Evolutionary conservation across 2,797 vertebrate genomes (phyloP), one percentile per base, ranked within the genome.

Genomic region (Lithobates pipiens): DNA sequence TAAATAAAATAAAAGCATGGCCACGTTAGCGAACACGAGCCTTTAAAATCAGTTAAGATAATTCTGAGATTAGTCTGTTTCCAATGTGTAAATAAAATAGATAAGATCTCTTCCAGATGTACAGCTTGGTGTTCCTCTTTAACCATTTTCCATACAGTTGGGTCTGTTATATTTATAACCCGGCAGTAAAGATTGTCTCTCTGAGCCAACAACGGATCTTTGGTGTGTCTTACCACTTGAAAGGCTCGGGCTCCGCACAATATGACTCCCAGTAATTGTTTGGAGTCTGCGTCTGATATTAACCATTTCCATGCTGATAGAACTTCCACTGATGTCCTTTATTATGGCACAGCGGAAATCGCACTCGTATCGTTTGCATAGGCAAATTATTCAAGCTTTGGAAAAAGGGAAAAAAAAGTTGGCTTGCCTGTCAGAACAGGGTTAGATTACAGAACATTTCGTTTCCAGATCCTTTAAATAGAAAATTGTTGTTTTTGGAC

Each of bases 91-190:
- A 13, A 57, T 57, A 13, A 21, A 57, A 18, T 21, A 23, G 44
- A 61, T 61, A 8, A 2, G 54, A 61, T 61, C 21, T 61, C 54
- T 18, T 54, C 21, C 54, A 23, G 54, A 61, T 23, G 21, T 23
- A 23, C 7, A 4, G 21, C 54, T 2, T 21, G 23, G 54, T 46
- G 10, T 61, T 61, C 21, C 8, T 61, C 8, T n/a, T 61, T 21
- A 21, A 27, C n/a, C 23, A 68, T 71, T 29, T 50, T 85, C 46
- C 71, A 63, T 44, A 42, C 42, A 61, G 65, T 70, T 69, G 61
- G 10, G 23, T 39, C 71, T 39, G n/a, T 65, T 86, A 77, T 86
- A 82, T 86, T 77, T 77, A 71, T 86, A 86, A 73, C 34, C 16
- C 18, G 34, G 44, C 68, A 71, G 75, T 69, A 23, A 50, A 50